A percentile compares a stretch with the other conserved stretches of the same genome.
These are phyloP conservation scores for Oscheius sp. DNA, from an alignment of 2,888 invertebrate genomes.

Conservation along the genomic window DNA sequence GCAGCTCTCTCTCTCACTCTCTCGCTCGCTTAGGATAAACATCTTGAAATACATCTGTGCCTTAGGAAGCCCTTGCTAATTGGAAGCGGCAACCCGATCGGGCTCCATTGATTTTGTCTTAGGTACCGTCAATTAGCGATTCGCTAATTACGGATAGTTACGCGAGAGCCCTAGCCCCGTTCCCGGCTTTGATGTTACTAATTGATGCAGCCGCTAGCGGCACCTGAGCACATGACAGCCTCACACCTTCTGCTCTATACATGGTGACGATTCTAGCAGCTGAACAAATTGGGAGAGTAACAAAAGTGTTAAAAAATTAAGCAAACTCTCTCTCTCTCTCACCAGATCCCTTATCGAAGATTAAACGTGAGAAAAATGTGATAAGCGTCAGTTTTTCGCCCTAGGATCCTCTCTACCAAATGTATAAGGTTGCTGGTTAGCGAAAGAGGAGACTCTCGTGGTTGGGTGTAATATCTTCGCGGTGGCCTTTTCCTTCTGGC, in stretches of 20 bases:
- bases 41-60: conserved; percentile 29
- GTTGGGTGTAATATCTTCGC: conserved; percentile 6
- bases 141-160: conserved; percentile 25
- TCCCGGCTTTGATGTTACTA: conserved; percentile 20
- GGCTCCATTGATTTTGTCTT: conserved; percentile 25
- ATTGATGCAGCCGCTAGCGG: conserved; percentile 18
- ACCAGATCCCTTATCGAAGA: neutral
- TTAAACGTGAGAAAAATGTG: neutral
- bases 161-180: conserved; percentile 7
- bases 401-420: too few relatives aligned
- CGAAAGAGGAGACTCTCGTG: neutral
- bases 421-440: too few relatives aligned
- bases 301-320: neutral
- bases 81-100: conserved; percentile 28
- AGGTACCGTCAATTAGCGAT: conserved; percentile 29
- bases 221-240: conserved; percentile 20
- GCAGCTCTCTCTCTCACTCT: neutral
- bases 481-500: conserved; percentile 29
- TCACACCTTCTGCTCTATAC: conserved; percentile 22
- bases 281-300: neutral
- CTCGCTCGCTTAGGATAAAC: conserved; percentile 15
- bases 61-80: conserved; percentile 26
- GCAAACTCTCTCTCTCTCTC: neutral
- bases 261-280: conserved; percentile 11
- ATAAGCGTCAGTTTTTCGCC: too few relatives aligned